phyloP scores from a whole-genome alignment of 37 sponge, comb jelly and placozoan genomes.

The Spongia lamella region DNA sequence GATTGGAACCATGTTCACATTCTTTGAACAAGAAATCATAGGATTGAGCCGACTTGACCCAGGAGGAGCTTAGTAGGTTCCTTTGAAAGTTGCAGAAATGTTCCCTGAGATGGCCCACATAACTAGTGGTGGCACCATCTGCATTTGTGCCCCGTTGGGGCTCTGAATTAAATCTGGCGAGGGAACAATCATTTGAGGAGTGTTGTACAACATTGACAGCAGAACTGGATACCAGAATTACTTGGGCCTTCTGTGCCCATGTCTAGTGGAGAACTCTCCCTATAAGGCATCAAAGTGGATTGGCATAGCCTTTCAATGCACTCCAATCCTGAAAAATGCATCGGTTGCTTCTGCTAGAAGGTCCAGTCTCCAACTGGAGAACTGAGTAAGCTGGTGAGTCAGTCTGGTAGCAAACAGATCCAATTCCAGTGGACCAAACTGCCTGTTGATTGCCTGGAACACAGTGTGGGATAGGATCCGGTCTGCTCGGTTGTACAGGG shows the following conservation, averaged over 20 bases:
- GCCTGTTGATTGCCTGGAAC: slow-evolving; percentile 16
- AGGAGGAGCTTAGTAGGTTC: no score
- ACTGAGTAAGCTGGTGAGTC: slow-evolving; percentile 11
- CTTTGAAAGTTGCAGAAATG: slow-evolving; percentile 4
- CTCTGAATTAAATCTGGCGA: no score
- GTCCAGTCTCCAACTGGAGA: slow-evolving; percentile 38
- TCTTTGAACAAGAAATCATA: slow-evolving; percentile 14
- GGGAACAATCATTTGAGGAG: no score
- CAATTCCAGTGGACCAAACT: no score
- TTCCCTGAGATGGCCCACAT: slow-evolving; percentile 36
- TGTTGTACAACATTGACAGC: no score
- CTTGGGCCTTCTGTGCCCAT: no score
- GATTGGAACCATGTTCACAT: slow-evolving; percentile 23
- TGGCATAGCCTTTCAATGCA: background rate
- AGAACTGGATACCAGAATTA: no score
- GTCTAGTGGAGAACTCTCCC: no score
- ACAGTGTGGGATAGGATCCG: slow-evolving; percentile 24
- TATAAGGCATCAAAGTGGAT: no score
- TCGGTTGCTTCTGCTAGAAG: slow-evolving; percentile 31
- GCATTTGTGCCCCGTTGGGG: no score
- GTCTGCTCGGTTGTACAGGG: slow-evolving; percentile 12
- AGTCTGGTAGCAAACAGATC: slow-evolving; percentile 43
- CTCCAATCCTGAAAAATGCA: slow-evolving; percentile 52
- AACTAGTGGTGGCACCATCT: no score
- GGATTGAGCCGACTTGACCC: slow-evolving; percentile 13